A percentile compares a stretch with the other conserved stretches of the same genome.
These are phyloP conservation scores for Acrossocheilus wenchowensis DNA, from an alignment of 2,797 vertebrate genomes.

Conservation along the genomic window DNA sequence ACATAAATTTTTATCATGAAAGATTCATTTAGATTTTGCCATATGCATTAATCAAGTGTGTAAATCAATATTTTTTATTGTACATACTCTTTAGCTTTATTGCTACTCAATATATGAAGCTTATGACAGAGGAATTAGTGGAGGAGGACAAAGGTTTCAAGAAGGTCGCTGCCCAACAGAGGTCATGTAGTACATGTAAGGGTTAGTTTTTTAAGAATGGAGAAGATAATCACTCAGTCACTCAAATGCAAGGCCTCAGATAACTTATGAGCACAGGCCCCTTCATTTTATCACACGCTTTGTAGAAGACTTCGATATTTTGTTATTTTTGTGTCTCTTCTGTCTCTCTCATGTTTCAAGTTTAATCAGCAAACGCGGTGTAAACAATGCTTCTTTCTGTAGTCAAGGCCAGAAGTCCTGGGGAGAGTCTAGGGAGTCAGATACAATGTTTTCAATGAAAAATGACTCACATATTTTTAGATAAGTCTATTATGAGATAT, in stretches of 20 bases:
- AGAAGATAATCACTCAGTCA: not conserved
- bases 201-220: not conserved
- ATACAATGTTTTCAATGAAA: not conserved
- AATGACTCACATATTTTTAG: not conserved
- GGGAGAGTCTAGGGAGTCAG: not conserved
- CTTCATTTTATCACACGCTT: not conserved
- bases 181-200: not conserved
- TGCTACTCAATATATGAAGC: not conserved
- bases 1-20: not conserved
- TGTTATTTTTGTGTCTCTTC: not conserved
- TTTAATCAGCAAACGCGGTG: not conserved
- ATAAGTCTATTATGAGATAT: not conserved
- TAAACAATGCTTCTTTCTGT: not conserved
- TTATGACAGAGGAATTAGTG: not conserved
- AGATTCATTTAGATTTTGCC: not conserved
- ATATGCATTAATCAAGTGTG: not conserved
- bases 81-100: not conserved
- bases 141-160: not conserved
- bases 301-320: not conserved
- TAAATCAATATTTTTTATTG: too few relatives aligned
- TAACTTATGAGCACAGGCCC: not conserved
- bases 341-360: not conserved
- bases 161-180: not conserved
- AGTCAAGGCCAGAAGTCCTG: not conserved
- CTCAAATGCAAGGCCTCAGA: not conserved